These are phyloP conservation scores for Hydropsyche betteni DNA, from an alignment of 2,888 invertebrate genomes.

Conservation along the genomic window DNA sequence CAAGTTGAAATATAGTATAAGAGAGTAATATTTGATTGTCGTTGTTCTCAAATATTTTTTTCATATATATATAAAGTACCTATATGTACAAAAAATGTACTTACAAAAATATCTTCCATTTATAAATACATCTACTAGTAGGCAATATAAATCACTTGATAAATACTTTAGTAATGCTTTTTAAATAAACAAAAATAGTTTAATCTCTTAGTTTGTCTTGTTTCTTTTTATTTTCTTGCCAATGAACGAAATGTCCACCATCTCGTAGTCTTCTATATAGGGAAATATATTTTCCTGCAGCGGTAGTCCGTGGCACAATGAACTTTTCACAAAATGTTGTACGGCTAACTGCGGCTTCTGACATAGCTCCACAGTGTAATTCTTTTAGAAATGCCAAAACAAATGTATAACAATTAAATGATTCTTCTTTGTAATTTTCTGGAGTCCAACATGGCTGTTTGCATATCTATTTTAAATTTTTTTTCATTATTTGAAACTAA, in stretches of 20 bases:
- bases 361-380: conserved; percentile 76
- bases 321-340: conserved; percentile 82
- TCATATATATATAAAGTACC: background rate
- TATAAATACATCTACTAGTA: too few species aligned
- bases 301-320: conserved; percentile 82
- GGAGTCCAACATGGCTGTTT: conserved; percentile 72
- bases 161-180: too few species aligned
- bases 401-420: conserved; percentile 88
- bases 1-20: too few species aligned
- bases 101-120: background rate
- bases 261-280: conserved; percentile 77
- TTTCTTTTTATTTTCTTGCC: conserved; percentile 44
- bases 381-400: conserved; percentile 81
- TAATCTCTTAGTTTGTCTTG: conserved; percentile 58
- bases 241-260: conserved; percentile 64
- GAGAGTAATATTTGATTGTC: too few species aligned
- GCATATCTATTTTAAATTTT: conserved; percentile 58
- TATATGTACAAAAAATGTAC: background rate
- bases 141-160: too few species aligned
- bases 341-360: conserved; percentile 72
- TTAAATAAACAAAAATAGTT: background rate
- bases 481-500: background rate
- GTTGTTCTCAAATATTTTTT: too few species aligned
- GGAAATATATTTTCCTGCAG: conserved; percentile 86
- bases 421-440: conserved; percentile 76